These are phyloP conservation scores for Dendrocopos noguchii DNA, from an alignment of 2,113 vertebrate species.

Conservation along the genomic window DNA sequence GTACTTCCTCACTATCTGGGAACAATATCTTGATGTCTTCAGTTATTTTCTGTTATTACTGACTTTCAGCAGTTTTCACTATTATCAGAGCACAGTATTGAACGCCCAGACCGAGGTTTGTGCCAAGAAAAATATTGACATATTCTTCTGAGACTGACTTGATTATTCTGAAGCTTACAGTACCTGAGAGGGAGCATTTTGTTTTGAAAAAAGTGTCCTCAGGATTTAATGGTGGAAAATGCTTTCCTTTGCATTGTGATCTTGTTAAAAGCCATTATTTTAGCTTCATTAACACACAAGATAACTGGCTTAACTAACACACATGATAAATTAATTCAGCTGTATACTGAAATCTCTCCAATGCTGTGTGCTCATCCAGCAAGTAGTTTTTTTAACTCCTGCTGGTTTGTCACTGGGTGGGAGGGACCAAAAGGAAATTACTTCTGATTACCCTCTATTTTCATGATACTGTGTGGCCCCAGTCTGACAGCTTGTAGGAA, in stretches of 20 bases:
- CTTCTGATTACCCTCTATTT: slow-evolving; percentile 70
- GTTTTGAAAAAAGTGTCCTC: background rate
- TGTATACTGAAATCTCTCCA: slow-evolving; percentile 7
- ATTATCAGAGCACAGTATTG: slow-evolving; percentile 28
- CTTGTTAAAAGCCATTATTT: slow-evolving; percentile 3
- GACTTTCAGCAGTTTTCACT: slow-evolving; percentile 14
- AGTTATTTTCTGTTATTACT: slow-evolving; percentile 36
- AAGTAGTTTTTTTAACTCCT: slow-evolving; percentile 29
- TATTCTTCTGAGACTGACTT: slow-evolving; percentile 36
- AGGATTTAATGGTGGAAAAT: background rate
- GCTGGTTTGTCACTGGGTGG: slow-evolving; percentile 69
- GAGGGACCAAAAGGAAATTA: slow-evolving; percentile 75
- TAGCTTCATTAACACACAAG: slow-evolving; percentile 11
- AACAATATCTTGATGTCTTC: background rate
- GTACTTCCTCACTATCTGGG: slow-evolving; percentile 18
- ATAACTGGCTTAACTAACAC: slow-evolving; percentile 17
- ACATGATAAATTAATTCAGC: slow-evolving; percentile 5
- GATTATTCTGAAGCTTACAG: slow-evolving; percentile 63
- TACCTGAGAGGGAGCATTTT: slow-evolving; percentile 9
- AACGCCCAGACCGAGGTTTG: background rate
- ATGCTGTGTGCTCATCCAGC: slow-evolving; percentile 34
- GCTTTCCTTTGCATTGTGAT: background rate
- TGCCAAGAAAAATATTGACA: slow-evolving; percentile 60
- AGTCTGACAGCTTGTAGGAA: slow-evolving; percentile 7
- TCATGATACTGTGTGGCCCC: slow-evolving; percentile 33